These are phyloP conservation scores for Xylocampa areola DNA, from an alignment of 2,888 invertebrate species.

Conservation along the genomic window DNA sequence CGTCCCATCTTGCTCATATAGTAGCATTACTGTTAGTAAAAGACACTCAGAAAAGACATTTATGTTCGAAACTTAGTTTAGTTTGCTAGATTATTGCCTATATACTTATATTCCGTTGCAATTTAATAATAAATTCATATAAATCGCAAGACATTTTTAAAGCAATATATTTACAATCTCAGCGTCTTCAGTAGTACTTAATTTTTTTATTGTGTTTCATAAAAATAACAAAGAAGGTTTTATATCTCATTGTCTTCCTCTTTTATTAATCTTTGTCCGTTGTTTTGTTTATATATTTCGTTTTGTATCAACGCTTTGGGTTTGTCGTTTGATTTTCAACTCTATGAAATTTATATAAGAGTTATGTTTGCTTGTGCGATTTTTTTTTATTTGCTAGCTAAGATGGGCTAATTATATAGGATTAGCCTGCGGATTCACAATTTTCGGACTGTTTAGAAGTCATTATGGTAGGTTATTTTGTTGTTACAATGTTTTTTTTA, in stretches of 20 bases:
- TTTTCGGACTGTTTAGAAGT: conserved; percentile 14
- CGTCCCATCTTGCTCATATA: no score
- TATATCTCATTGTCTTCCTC: conserved; percentile 54
- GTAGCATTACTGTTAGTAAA: no score
- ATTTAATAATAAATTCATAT: conserved; percentile 3
- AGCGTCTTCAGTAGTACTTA: conserved; percentile 32
- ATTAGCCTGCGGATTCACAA: conserved; percentile 22
- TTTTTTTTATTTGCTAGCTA: conserved; percentile 18
- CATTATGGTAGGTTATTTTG: neutral
- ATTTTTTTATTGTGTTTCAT: conserved; percentile 59
- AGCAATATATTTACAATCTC: conserved; percentile 39
- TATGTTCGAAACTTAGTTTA: no score
- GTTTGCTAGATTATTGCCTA: no score
- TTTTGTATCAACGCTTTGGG: conserved; percentile 32
- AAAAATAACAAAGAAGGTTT: conserved; percentile 56
- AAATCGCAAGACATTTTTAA: conserved; percentile 14
- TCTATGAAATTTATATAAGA: rapidly evolving
- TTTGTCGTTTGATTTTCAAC: conserved; percentile 10
- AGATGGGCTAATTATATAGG: conserved; percentile 26
- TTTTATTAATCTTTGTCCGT: conserved; percentile 57
- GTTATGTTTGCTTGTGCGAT: conserved; percentile 3
- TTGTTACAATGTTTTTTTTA: no score
- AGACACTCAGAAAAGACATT: no score
- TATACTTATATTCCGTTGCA: no score
- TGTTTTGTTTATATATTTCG: conserved; percentile 49